Evolutionary conservation across 2,888 invertebrate species (phyloP), one percentile per base, ranked within the genome.

Genomic region (Tribolium freemani): DNA sequence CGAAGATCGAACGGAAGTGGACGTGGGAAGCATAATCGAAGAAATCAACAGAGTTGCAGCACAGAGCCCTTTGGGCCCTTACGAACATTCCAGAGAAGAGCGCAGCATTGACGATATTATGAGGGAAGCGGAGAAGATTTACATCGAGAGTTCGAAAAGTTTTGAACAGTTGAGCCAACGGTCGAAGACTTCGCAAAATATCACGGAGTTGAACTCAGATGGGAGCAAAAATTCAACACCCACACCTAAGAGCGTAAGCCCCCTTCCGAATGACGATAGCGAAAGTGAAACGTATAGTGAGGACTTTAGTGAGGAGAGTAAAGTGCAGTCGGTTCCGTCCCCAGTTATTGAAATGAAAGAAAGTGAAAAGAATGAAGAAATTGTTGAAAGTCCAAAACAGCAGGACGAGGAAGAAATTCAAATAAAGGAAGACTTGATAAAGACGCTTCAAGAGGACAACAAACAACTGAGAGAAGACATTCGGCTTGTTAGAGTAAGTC

Each of bases 21-120:
- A 92, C 85, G 90, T 92, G 5, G 92, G 90, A 77, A 90, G 89
- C 84, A 91, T 93, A 83, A 90, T 93, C 77, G 91, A 89, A 80
- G 92, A 93, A 86, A 92, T 93, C 2, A 91, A 90, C 76, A 90
- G 91, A 74, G 82, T 86, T 26, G 86, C 86, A 6, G 86, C 86
- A 0, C 83, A 86, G 77, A 87, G 87, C 76, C 86, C 87, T 6
- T 77, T 87, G 31, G 86, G 87, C 3, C 85, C 86, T 6, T 85
- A 83, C 75, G 84, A 85, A 57, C 87, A 85, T 73, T 86, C 84
- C 70, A 82, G 82, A 0, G 88, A 87, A 31, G 88, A 88, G 70
- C 87, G 89, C 48, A 89, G 88, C 81, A 88, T 91, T 4, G 90
- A 90, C 74, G 90, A 91, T 72, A 87, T 91, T 48, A 86, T 91